phyloP scores from a whole-genome alignment of 2,888 invertebrate genomes.

The Nemotelus pantherinus region DNA sequence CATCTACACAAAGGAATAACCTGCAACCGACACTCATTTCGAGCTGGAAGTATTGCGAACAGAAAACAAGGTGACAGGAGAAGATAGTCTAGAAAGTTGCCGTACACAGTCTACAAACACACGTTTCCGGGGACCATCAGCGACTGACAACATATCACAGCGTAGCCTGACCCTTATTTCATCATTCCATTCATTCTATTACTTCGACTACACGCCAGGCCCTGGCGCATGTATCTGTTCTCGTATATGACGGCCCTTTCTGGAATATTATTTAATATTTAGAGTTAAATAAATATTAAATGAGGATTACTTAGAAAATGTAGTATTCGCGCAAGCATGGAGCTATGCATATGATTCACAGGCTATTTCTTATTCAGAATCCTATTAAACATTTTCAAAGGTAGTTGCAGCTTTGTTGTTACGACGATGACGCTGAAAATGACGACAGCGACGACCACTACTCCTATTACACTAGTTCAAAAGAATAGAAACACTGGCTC shows the following conservation, averaged over 20 bases:
- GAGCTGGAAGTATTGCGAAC: neutral
- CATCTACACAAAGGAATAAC: too few species aligned
- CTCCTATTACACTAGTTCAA: too few species aligned
- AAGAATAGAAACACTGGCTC: neutral
- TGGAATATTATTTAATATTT: conserved; percentile 66
- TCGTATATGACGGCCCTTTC: conserved; percentile 53
- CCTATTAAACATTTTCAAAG: conserved; percentile 65
- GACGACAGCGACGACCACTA: neutral
- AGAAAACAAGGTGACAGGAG: neutral
- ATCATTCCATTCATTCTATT: conserved; percentile 21
- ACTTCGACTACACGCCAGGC: conserved; percentile 39
- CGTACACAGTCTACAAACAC: neutral
- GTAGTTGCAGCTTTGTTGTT: conserved; percentile 52
- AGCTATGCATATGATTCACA: conserved; percentile 43
- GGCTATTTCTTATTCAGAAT: conserved; percentile 65
- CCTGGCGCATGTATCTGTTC: conserved; percentile 40
- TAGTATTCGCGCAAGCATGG: conserved; percentile 60
- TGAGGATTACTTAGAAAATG: conserved; percentile 65
- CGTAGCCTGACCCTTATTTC: neutral
- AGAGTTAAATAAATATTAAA: conserved; percentile 66
- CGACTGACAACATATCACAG: neutral
- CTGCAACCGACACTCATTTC: too few species aligned
- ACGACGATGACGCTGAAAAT: neutral
- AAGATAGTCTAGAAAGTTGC: neutral
- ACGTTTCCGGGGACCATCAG: conserved; percentile 11